Conservation (phyloP, 1,140 invertebrate species). For the Bombyx mandarina region DNA sequence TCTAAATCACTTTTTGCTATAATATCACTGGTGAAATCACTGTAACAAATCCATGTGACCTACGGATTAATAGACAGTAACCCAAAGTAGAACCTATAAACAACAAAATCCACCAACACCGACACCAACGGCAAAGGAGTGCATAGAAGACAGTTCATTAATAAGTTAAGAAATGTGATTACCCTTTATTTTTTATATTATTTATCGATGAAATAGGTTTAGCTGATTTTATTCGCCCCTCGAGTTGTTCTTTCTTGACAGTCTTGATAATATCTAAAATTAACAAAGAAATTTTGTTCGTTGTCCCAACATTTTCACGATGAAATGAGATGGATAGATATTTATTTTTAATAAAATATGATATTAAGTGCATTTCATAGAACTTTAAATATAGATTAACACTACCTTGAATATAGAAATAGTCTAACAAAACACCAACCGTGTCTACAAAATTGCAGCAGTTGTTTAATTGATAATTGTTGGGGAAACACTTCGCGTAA, state of each 20-base stretch:
- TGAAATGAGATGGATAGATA: too few relatives aligned
- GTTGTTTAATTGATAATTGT: conserved; percentile 26
- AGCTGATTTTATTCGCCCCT: conserved; percentile 32
- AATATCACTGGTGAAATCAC: too few relatives aligned
- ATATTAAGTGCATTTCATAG: too few relatives aligned
- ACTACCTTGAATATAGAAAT: too few relatives aligned
- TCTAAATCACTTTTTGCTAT: too few relatives aligned
- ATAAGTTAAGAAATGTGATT: conserved; percentile 6
- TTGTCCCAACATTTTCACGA: background rate
- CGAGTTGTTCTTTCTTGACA: conserved; percentile 28
- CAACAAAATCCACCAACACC: too few relatives aligned
- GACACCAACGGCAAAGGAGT: background rate
- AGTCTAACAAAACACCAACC: conserved; percentile 29
- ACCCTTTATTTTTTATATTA: conserved; percentile 22
- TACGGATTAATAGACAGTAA: too few relatives aligned
- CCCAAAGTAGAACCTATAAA: too few relatives aligned
- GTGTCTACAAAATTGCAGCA: conserved; percentile 40
- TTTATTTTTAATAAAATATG: too few relatives aligned
- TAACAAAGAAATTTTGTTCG: background rate
- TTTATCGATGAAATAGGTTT: conserved; percentile 11
- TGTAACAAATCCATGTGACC: too few relatives aligned
- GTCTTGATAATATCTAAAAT: conserved; percentile 33
- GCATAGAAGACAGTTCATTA: background rate
- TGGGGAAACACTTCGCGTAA: conserved; percentile 40
- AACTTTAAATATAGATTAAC: too few relatives aligned